Base-by-base conservation (phyloP, 2,113 vertebrate genomes). In the Campylomormyrus numenius region DNA sequence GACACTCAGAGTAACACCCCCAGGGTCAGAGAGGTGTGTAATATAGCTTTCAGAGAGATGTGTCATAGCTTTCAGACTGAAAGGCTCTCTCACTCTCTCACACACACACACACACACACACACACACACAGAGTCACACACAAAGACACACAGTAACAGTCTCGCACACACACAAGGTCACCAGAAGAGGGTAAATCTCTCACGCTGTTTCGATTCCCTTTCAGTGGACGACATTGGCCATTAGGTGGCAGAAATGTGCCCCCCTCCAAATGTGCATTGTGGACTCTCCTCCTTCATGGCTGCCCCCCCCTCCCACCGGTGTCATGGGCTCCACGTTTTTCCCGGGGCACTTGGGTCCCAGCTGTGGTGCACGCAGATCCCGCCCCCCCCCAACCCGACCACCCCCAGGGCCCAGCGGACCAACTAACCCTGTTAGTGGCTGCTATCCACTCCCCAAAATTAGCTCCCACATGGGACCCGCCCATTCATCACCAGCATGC, bases 401-500 rank as follows among this genome's bases (percentile, higher is more conserved):
- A 3, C 89, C 80, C 53, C n/a, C 35, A 46, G 49, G 80, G 24
- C 70, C 42, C 86, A 10, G 19, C 52, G 49, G 66, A 46, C 80
- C 42, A 80, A 39, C 90, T 83, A 85, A 85, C 56, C 66, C 52
- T 58, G 49, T 90, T 84, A 90, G 5, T 13, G 52, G 52, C 45
- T 77, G 49, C 88, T 1, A 62, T 88, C 31, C 27, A 13, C 53
- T 46, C 58, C 53, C 77, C 24, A 31, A 56, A 88, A 62, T 58
- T 77, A 62, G 6, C 74, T 53, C 52, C 42, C 56, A 70, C 88
- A 62, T 35, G 56, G 58, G 90, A 89, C 52, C 19, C 4, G 2
- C 49, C 46, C 56, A 66, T 58, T 49, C 52, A 83, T 88, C 35
- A 39, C 70, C 45, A 31, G 39, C 70, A 85, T 89, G 77, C 93